Evolutionary conservation across 2,888 invertebrate genomes (phyloP).

Genomic region (Xanthorhoe spadicearia): DNA sequence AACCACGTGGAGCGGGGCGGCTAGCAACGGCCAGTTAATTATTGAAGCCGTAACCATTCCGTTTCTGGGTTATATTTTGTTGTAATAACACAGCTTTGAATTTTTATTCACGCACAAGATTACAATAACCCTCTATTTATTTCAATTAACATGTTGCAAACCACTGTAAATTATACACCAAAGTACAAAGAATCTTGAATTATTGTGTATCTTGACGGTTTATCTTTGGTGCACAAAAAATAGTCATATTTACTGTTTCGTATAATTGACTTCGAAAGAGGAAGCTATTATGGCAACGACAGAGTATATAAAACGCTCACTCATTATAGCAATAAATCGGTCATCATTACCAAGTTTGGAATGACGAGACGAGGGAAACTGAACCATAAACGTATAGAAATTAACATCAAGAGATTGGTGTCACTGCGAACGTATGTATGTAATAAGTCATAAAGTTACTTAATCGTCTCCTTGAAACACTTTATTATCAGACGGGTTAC

Average conservation of each 20-base stretch:
- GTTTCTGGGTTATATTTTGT: constrained; percentile 50
- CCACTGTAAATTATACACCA: constrained; percentile 56
- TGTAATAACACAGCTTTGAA: constrained; percentile 50
- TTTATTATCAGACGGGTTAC: constrained; percentile 79
- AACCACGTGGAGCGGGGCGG: constrained; percentile 36
- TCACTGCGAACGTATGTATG: constrained; percentile 48
- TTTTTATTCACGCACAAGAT: constrained; percentile 42
- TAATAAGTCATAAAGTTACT: constrained; percentile 68
- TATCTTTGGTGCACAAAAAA: constrained; percentile 38
- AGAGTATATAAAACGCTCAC: constrained; percentile 12
- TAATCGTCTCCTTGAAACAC: constrained; percentile 80
- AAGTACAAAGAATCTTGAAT: constrained; percentile 52
- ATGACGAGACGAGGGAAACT: constrained; percentile 38
- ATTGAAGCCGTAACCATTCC: constrained; percentile 47
- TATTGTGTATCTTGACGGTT: constrained; percentile 50
- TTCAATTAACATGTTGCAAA: constrained; percentile 56
- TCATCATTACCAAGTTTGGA: constrained; percentile 5
- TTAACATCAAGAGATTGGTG: constrained; percentile 39
- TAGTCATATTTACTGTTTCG: constrained; percentile 1
- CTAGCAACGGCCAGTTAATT: constrained; percentile 42
- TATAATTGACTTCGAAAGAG: constrained; percentile 15
- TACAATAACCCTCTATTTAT: constrained; percentile 55
- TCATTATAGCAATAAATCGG: constrained; percentile 20
- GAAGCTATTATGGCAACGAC: constrained; percentile 21
- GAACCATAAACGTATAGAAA: constrained; percentile 40